phyloP scores from a whole-genome alignment of 2,888 invertebrate genomes.

The Gastracanthus pulcherrimus region DNA sequence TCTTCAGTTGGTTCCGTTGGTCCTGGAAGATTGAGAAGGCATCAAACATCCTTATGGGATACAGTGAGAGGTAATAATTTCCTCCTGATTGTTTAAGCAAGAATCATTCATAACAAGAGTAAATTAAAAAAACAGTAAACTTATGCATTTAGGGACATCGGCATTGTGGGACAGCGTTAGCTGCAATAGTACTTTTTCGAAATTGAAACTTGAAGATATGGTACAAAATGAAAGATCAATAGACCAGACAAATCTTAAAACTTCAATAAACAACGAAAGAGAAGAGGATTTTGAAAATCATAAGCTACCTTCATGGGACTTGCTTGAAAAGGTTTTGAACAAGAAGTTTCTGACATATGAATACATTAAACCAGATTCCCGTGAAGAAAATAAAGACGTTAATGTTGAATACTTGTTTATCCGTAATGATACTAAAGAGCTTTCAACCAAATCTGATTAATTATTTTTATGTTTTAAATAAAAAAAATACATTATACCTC shows the following conservation, averaged over 20 bases:
- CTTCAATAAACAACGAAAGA: slow-evolving; percentile 46
- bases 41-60: slow-evolving; percentile 65
- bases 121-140: not conserved
- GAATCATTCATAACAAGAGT: too few relatives aligned
- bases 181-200: slow-evolving; percentile 63
- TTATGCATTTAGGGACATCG: slow-evolving; percentile 62
- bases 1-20: slow-evolving; percentile 68
- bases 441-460: not conserved
- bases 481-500: too few relatives aligned
- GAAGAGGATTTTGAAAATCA: slow-evolving; percentile 59
- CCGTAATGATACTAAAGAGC: slow-evolving; percentile 58
- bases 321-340: slow-evolving; percentile 68
- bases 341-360: slow-evolving; percentile 67
- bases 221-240: slow-evolving; percentile 47
- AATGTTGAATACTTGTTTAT: slow-evolving; percentile 61
- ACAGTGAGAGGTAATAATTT: slow-evolving; percentile 64
- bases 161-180: slow-evolving; percentile 67
- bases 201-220: slow-evolving; percentile 67
- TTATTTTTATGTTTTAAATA: not conserved
- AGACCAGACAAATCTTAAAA: slow-evolving; percentile 60
- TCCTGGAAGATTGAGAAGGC: slow-evolving; percentile 62
- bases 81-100: too few relatives aligned
- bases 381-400: slow-evolving; percentile 58
- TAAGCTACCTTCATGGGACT: slow-evolving; percentile 69
- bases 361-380: slow-evolving; percentile 59